Conservation (phyloP, 2,888 invertebrate genomes). For the Punctoribates punctum region DNA sequence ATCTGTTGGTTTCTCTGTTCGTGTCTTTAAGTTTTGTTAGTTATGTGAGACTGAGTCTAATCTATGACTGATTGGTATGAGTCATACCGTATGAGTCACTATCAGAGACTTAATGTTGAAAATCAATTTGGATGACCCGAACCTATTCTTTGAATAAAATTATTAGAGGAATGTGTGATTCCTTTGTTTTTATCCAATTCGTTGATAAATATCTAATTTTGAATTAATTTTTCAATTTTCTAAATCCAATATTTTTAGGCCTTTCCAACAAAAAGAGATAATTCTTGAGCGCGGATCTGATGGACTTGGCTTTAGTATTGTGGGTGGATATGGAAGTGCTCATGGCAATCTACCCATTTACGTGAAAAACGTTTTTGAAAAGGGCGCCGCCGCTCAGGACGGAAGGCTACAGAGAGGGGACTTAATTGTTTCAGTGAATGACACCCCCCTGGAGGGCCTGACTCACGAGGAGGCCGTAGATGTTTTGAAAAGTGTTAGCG, state of each 20-base stretch:
- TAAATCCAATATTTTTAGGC: neutral
- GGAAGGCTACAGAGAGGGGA: constrained; percentile 85
- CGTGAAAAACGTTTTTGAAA: constrained; percentile 85
- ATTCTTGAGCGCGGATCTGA: constrained; percentile 57
- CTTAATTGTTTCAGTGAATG: constrained; percentile 70
- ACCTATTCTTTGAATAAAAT: no score
- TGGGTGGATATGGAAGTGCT: constrained; percentile 87
- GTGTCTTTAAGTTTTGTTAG: no score
- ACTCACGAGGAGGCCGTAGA: constrained; percentile 54
- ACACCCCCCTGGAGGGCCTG: constrained; percentile 45
- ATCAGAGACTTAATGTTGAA: no score
- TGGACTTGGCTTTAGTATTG: constrained; percentile 78
- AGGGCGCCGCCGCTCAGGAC: constrained; percentile 84
- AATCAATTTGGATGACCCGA: no score
- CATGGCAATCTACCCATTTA: constrained; percentile 72
- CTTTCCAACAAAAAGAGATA: constrained; percentile 51
- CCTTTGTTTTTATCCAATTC: no score
- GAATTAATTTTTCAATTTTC: no score
- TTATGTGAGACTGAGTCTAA: no score
- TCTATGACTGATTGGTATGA: no score
- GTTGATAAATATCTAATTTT: no score
- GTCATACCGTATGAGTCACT: no score
- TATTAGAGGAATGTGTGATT: no score
- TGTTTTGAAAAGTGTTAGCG: constrained; percentile 56
- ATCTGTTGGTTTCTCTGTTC: neutral